Evolutionary conservation across 2,888 invertebrate genomes (phyloP).

Genomic region (Dastarcus helophoroides): DNA sequence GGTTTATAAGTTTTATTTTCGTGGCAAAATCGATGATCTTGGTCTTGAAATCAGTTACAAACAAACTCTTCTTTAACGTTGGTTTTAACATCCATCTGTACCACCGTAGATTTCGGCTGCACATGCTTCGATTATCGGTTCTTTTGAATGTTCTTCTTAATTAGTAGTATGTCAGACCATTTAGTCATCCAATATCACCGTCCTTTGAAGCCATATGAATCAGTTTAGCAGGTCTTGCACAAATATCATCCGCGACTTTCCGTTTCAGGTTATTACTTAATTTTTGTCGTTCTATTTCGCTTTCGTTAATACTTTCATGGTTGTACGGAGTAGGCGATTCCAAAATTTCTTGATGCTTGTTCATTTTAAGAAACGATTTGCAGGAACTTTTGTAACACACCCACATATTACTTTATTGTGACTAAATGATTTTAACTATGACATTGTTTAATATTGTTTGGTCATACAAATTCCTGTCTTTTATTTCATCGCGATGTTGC

Average conservation of each 20-base stretch:
- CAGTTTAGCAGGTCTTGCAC: constrained; percentile 1
- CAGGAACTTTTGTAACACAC: not conserved
- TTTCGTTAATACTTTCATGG: not conserved
- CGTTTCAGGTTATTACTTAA: not conserved
- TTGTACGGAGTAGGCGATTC: not conserved
- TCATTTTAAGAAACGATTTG: not conserved
- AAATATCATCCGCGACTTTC: constrained; percentile 1
- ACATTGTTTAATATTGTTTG: too few species aligned
- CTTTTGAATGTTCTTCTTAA: not conserved
- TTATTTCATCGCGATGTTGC: too few species aligned
- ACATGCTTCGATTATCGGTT: not conserved
- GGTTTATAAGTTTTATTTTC: too few species aligned
- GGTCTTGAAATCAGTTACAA: too few species aligned
- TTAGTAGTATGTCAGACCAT: not conserved
- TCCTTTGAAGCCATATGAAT: constrained; percentile 1
- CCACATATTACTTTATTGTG: too few species aligned
- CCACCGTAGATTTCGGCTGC: not conserved
- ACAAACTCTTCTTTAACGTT: not conserved
- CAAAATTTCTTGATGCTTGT: not conserved
- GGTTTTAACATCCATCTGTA: not conserved
- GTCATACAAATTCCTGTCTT: too few species aligned
- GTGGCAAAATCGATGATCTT: too few species aligned
- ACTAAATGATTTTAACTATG: too few species aligned
- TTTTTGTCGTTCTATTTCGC: not conserved
- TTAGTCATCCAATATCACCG: not conserved